Percentiles rank a stretch among this genome's conserved stretches.
Conservation (phyloP, 2,797 vertebrate genomes). For the Prionace glauca region DNA sequence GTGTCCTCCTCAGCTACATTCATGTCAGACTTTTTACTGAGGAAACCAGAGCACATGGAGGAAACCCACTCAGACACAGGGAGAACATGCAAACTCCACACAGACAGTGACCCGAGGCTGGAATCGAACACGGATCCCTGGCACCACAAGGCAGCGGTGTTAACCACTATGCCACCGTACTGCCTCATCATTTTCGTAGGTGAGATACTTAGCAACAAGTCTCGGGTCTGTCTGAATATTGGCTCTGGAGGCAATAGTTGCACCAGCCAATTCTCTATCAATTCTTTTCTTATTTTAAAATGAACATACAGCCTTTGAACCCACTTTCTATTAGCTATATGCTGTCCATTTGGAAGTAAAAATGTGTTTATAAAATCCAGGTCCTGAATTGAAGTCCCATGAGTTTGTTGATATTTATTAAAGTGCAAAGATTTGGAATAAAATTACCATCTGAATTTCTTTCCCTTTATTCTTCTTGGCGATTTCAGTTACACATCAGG, state of each 20-base stretch:
- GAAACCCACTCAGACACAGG: too few relatives aligned
- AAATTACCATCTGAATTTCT: background rate
- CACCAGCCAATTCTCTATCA: background rate
- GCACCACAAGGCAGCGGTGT: too few relatives aligned
- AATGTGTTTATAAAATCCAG: background rate
- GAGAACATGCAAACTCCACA: too few relatives aligned
- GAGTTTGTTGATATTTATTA: background rate
- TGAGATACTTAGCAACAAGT: background rate
- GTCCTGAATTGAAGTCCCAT: background rate
- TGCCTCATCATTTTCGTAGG: background rate
- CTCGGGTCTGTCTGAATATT: background rate
- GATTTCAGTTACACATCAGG: background rate
- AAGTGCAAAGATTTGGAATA: background rate
- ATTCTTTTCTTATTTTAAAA: background rate
- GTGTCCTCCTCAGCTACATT: too few relatives aligned
- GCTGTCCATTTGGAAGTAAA: background rate
- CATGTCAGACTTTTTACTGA: too few relatives aligned
- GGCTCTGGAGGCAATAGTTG: background rate
- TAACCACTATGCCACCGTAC: too few relatives aligned
- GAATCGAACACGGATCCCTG: too few relatives aligned
- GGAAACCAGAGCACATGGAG: too few relatives aligned
- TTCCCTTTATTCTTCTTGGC: background rate
- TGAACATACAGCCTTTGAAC: background rate
- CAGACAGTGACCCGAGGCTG: too few relatives aligned
- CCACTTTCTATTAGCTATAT: background rate